These are phyloP conservation scores for Cirrhinus mrigala DNA, from an alignment of 2,797 vertebrate species.

Conservation along the genomic window DNA sequence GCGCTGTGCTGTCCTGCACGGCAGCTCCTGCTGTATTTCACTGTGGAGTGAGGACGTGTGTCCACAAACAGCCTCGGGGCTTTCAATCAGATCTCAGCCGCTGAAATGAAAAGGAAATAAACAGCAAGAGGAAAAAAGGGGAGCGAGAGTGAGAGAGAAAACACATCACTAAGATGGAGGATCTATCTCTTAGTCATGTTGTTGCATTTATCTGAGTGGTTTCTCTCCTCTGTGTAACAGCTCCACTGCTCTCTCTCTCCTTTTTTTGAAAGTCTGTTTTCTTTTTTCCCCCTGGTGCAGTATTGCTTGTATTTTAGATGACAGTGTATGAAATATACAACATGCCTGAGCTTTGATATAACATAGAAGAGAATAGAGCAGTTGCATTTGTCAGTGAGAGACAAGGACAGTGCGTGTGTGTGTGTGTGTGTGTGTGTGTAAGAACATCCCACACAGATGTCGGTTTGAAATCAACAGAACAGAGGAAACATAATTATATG, in stretches of 20 bases:
- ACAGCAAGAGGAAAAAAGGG: slow-evolving; percentile 36
- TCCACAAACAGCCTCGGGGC: slow-evolving; percentile 61
- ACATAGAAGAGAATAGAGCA: slow-evolving; percentile 46
- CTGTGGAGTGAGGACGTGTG: slow-evolving; percentile 46
- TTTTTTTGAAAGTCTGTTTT: slow-evolving; percentile 20
- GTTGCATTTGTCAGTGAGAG: slow-evolving; percentile 40
- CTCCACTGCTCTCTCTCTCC: not conserved
- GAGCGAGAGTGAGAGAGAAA: not conserved
- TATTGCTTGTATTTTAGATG: slow-evolving; percentile 55
- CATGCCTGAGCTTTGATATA: slow-evolving; percentile 50
- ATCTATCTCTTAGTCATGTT: slow-evolving; percentile 47
- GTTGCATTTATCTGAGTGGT: slow-evolving; percentile 54
- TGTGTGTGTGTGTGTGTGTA: slow-evolving; percentile 19
- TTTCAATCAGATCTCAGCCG: slow-evolving; percentile 62
- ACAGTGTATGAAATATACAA: slow-evolving; percentile 57
- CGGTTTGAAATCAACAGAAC: slow-evolving; percentile 55
- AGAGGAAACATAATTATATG: slow-evolving; percentile 51
- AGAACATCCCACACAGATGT: slow-evolving; percentile 50
- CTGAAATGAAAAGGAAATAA: slow-evolving; percentile 60
- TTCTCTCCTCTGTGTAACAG: slow-evolving; percentile 21
- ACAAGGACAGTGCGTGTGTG: slow-evolving; percentile 17
- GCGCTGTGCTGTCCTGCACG: slow-evolving; percentile 30
- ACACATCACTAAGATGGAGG: slow-evolving; percentile 50
- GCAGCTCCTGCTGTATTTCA: slow-evolving; percentile 53
- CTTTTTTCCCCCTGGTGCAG: slow-evolving; percentile 23